Evolutionary conservation across 2,888 invertebrate species (phyloP).

Genomic region (Deilephila porcellus): DNA sequence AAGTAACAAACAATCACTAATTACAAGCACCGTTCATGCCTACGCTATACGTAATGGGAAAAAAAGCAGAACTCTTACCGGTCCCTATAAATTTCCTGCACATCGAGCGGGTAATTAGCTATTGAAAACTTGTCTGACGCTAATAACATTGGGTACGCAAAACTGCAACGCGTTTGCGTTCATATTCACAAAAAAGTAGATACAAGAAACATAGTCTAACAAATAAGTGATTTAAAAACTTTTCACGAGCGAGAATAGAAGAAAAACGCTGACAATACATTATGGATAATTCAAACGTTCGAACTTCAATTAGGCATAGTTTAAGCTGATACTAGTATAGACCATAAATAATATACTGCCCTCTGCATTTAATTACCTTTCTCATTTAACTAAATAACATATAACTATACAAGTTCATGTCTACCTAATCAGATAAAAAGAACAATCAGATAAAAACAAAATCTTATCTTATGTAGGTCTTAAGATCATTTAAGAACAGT

Average conservation of each 20-base stretch:
- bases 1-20: conserved; percentile 59
- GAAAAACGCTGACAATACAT: not conserved
- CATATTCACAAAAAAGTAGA: not conserved
- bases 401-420: not conserved
- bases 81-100: conserved; percentile 35
- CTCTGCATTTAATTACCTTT: not conserved
- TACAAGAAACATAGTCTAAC: not conserved
- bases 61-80: conserved; percentile 29
- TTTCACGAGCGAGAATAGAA: not conserved
- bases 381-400: not conserved
- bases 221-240: not conserved
- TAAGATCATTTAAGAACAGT: conserved; percentile 21
- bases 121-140: conserved; percentile 10
- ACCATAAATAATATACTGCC: too few species aligned
- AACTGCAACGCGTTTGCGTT: conserved; percentile 14
- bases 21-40: conserved; percentile 49
- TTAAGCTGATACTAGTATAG: too few species aligned
- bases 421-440: not conserved
- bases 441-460: not conserved
- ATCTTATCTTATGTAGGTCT: not conserved
- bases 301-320: too few species aligned
- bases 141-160: conserved; percentile 8
- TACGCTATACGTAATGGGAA: conserved; percentile 34
- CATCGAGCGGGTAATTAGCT: conserved; percentile 37
- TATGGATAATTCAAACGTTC: too few species aligned